Conservation (phyloP, 2,113 vertebrate species). For the Mystacornis crossleyi region DNA sequence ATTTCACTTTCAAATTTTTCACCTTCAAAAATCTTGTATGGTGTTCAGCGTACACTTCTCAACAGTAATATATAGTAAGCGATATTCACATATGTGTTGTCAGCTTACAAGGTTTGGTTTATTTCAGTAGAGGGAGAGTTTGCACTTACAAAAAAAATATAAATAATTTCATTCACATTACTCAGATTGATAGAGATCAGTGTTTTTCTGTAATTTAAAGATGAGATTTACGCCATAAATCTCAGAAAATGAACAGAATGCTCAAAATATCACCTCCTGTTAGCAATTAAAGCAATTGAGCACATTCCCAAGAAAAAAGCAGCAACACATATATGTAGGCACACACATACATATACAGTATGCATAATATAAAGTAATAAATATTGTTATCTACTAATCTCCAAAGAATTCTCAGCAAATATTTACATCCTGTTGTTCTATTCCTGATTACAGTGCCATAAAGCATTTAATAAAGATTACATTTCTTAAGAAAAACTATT, state of each 20-base stretch:
- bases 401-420: neutral
- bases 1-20: neutral
- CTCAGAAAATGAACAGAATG: neutral
- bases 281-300: neutral
- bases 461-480: neutral
- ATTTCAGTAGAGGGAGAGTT: neutral
- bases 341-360: neutral
- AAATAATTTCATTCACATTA: neutral
- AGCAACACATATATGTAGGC: neutral
- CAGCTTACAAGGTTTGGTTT: neutral
- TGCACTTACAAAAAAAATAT: neutral
- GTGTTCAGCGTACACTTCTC: neutral
- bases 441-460: neutral
- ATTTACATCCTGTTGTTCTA: neutral
- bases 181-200: neutral
- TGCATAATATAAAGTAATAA: neutral
- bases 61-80: neutral
- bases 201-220: neutral
- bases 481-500: neutral
- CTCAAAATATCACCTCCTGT: neutral
- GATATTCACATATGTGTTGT: fast-evolving
- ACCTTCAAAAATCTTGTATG: neutral
- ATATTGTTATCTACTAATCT: neutral
- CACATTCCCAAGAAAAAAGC: neutral
- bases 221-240: neutral